These are phyloP conservation scores for Darevskia mixta DNA, from an alignment of 2,797 vertebrate genomes.

Conservation along the genomic window DNA sequence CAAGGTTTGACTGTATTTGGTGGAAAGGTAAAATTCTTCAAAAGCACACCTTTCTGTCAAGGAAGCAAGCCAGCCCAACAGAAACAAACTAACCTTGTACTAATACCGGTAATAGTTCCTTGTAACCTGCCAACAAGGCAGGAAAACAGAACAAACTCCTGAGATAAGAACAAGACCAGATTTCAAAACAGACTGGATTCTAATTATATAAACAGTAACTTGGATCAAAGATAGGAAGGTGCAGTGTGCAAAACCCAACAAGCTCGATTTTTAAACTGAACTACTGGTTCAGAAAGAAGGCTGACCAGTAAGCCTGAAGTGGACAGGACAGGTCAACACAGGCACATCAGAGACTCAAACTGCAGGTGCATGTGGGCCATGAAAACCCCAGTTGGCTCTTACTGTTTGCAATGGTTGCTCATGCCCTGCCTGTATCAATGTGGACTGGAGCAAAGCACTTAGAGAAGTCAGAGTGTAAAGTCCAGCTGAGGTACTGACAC, in stretches of 20 bases:
- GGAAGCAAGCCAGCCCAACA: constrained; percentile 13
- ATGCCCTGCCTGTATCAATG: no score
- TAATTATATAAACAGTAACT: constrained; percentile 23
- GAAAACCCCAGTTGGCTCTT: no score
- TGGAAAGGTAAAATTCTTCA: not conserved
- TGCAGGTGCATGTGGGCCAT: no score
- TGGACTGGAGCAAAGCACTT: not conserved
- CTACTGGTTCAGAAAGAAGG: not conserved
- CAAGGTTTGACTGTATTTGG: no score
- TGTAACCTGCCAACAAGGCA: not conserved
- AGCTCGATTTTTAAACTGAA: not conserved
- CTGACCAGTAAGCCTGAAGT: no score
- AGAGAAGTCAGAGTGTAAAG: not conserved
- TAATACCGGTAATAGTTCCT: not conserved
- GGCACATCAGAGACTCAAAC: not conserved
- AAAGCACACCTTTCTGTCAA: not conserved
- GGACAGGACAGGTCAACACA: not conserved
- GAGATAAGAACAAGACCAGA: constrained; percentile 8
- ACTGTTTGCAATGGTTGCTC: not conserved
- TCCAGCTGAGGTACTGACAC: not conserved
- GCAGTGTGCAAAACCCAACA: not conserved
- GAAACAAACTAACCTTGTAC: not conserved
- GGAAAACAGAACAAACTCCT: not conserved
- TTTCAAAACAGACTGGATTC: constrained; percentile 36
- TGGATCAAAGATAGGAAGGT: constrained; percentile 3